Conservation (phyloP, 2,797 vertebrate genomes). For the Microctenopoma stevenorrisi region DNA sequence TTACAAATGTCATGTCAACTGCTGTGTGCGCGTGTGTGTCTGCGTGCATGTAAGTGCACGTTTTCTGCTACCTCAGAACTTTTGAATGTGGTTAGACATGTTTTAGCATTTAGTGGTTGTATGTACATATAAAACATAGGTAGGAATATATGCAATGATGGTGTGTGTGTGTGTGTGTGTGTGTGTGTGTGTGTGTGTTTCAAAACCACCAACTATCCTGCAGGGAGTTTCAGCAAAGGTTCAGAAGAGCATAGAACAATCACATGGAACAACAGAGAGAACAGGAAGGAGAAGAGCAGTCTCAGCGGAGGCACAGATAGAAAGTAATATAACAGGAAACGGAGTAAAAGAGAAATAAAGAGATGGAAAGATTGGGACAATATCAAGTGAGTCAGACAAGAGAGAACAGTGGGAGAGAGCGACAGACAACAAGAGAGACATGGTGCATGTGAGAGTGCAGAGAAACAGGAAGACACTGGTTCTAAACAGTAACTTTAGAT, state of each 20-base stretch:
- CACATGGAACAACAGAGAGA: slow-evolving; percentile 34
- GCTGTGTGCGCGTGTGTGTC: slow-evolving; percentile 11
- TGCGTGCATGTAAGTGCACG: neutral
- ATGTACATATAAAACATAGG: slow-evolving; percentile 6
- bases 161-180: slow-evolving; percentile 2
- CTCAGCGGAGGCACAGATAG: slow-evolving; percentile 24
- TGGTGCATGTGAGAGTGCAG: neutral
- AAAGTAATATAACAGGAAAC: slow-evolving; percentile 2
- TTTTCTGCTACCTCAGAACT: neutral
- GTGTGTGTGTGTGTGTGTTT: slow-evolving; percentile 8
- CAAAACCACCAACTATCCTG: slow-evolving; percentile 35
- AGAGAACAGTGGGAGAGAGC: slow-evolving; percentile 25
- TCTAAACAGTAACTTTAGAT: slow-evolving; percentile 8
- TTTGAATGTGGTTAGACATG: neutral
- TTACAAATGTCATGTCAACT: slow-evolving; percentile 59
- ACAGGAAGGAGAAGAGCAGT: slow-evolving; percentile 28
- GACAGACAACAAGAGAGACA: slow-evolving; percentile 19
- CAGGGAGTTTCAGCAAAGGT: slow-evolving; percentile 52
- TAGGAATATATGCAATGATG: neutral
- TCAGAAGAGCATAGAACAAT: slow-evolving; percentile 50
- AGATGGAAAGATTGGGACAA: slow-evolving; percentile 14
- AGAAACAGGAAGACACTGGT: neutral
- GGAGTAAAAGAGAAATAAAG: slow-evolving; percentile 25
- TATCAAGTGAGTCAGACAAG: slow-evolving; percentile 36
- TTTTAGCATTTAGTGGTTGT: neutral